phyloP scores from a whole-genome alignment of 1,140 invertebrate species.

The Pseudomyrmex dendroicus region DNA sequence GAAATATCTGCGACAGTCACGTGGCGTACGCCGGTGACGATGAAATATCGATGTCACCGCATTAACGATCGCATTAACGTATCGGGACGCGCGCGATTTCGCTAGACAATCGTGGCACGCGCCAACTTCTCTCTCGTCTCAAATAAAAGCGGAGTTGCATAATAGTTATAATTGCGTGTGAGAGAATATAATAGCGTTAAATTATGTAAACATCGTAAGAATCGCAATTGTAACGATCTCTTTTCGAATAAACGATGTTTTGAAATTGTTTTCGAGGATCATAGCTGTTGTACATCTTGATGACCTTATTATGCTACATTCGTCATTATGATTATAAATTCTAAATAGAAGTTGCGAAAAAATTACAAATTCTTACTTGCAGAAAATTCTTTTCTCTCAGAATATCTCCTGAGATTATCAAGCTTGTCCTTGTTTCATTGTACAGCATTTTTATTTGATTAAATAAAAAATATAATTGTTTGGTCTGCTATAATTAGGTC shows the following conservation, averaged over 20 bases:
- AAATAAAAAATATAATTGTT: background rate
- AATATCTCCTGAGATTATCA: background rate
- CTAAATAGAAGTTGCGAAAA: background rate
- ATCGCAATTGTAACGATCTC: conserved; percentile 5
- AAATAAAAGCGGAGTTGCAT: conserved; percentile 36
- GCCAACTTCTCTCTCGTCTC: background rate
- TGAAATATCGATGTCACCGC: background rate
- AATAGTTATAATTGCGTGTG: conserved; percentile 6
- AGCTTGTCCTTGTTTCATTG: conserved; percentile 1
- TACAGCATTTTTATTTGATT: background rate
- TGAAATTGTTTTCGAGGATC: background rate
- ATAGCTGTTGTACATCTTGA: background rate
- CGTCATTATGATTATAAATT: too few species aligned
- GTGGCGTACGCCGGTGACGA: conserved; percentile 3
- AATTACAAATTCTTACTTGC: background rate
- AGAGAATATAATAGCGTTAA: background rate
- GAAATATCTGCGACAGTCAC: conserved; percentile 56
- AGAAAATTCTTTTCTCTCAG: background rate
- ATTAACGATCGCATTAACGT: background rate
- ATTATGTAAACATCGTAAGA: background rate
- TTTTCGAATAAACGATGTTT: background rate
- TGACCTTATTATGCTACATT: too few species aligned
- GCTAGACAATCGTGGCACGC: background rate
- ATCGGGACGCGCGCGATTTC: background rate
- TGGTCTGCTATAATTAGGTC: conserved; percentile 70